A percentile compares a stretch with the other conserved stretches of the same genome.
These are phyloP conservation scores for Hyphantria cunea DNA, from an alignment of 1,140 invertebrate genomes.

Conservation along the genomic window DNA sequence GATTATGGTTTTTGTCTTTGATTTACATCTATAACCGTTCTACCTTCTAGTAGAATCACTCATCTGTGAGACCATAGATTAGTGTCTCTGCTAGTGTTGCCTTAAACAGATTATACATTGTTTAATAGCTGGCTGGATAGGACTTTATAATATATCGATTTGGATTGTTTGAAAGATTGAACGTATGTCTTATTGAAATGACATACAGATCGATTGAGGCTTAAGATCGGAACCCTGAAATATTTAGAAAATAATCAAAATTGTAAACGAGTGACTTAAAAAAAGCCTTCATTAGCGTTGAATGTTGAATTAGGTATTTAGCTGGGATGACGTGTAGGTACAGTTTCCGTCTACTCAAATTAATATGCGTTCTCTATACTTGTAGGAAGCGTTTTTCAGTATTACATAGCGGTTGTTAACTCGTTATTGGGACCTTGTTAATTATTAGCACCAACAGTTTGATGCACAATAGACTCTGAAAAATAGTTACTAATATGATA, in stretches of 20 bases:
- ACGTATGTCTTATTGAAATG: too few species aligned
- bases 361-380: slow-evolving; percentile 16
- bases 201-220: too few species aligned
- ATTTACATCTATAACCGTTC: too few species aligned
- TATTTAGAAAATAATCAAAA: slow-evolving; percentile 3
- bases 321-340: background rate
- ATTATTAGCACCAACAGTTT: slow-evolving; percentile 15
- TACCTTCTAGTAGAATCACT: too few species aligned
- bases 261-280: slow-evolving; percentile 30
- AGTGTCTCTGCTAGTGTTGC: too few species aligned
- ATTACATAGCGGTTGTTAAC: slow-evolving; percentile 27
- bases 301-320: slow-evolving; percentile 20
- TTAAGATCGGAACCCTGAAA: too few species aligned
- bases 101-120: too few species aligned
- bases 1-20: too few species aligned
- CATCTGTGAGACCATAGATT: too few species aligned
- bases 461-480: slow-evolving; percentile 15
- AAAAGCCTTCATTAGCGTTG: slow-evolving; percentile 25
- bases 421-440: slow-evolving; percentile 20
- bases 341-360: background rate
- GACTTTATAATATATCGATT: too few species aligned
- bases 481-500: background rate
- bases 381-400: slow-evolving; percentile 24
- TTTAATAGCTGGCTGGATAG: too few species aligned
- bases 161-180: too few species aligned